Evolutionary conservation across 2,888 invertebrate species (phyloP), one percentile per base, ranked within the genome.

Genomic region (Eurois occulta): DNA sequence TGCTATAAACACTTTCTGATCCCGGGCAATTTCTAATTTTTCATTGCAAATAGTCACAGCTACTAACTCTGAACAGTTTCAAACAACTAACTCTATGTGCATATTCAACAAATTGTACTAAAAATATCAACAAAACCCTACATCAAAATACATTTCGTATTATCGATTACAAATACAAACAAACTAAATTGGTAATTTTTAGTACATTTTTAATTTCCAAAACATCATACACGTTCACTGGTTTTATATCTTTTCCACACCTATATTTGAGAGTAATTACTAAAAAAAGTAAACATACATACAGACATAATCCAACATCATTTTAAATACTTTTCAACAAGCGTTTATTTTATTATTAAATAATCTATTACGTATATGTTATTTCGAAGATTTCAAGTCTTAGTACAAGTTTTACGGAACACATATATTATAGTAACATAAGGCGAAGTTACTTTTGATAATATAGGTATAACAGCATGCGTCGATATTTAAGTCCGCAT

Each of bases 401-500:
- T 7, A 18, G n/a, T 16, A 77, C 83, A 70, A 60, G 28, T 64
- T 48, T 80, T 70, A 84, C 74, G 64, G 28, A 74, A 80, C 80
- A 81, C 81, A 80, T 24, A 70, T 84, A 62, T 72, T 64, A 67
- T 43, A 10, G 62, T 74, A 65, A 72, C 52, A 55, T 68, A 65
- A 75, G 28, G 60, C 67, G 46, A 38, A 80, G 55, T 82, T 68
- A 79, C 70, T 68, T 74, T 35, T 43, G 55, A 80, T 67, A 67
- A 80, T 76, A 70, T 75, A n/a, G n/a, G n/a, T n/a, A 74, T 78
- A 64, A 77, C 21, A 77, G 89, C 89, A 88, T 88, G 87, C 67
- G 78, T 80, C 79, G 72, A 77, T 83, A 78, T 75, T 77, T 75
- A 55, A 38, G 58, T 77, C 80, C 82, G 77, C 80, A 85, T 86